These are phyloP conservation scores for Denticeps clupeoides DNA, from an alignment of 2,797 vertebrate genomes.

Conservation along the genomic window DNA sequence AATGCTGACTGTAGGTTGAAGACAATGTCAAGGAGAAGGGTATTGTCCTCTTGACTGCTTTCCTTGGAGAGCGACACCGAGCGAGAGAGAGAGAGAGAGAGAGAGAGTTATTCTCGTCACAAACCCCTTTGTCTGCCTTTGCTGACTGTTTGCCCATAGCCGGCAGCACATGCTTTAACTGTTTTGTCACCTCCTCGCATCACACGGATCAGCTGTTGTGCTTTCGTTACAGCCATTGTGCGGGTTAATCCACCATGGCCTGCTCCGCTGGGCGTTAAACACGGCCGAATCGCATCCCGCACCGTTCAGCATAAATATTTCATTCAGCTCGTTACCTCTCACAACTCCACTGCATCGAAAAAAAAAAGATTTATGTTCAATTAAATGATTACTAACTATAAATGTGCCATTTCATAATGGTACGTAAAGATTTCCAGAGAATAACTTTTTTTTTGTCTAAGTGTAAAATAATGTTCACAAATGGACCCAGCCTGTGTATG, in stretches of 20 bases:
- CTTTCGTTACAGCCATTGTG: slow-evolving; percentile 99
- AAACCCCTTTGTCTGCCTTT: slow-evolving; percentile 86
- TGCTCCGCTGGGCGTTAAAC: slow-evolving; percentile 88
- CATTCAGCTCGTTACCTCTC: slow-evolving; percentile 57
- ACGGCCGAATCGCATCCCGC: slow-evolving; percentile 64
- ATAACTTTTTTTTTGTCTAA: too few relatives aligned
- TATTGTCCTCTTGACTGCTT: slow-evolving; percentile 90
- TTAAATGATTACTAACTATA: too few relatives aligned
- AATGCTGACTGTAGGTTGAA: slow-evolving; percentile 95
- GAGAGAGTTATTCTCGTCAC: slow-evolving; percentile 82
- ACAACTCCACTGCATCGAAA: slow-evolving; percentile 17
- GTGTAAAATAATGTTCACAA: too few relatives aligned
- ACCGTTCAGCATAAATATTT: slow-evolving; percentile 71
- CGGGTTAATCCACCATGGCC: slow-evolving; percentile 93
- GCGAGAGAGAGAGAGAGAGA: slow-evolving; percentile 22
- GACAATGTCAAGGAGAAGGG: slow-evolving; percentile 99
- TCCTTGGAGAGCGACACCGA: slow-evolving; percentile 58
- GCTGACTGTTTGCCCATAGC: slow-evolving; percentile 84
- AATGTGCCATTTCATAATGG: too few relatives aligned
- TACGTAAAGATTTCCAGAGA: too few relatives aligned
- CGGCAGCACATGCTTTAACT: slow-evolving; percentile 84
- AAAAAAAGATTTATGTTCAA: slow-evolving; percentile 9
- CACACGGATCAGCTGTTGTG: slow-evolving; percentile 98
- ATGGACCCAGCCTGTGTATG: too few relatives aligned
- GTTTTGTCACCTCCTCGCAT: slow-evolving; percentile 84